Evolutionary conservation across 2,888 invertebrate species (phyloP).

Genomic region (Polymixis flavicincta): DNA sequence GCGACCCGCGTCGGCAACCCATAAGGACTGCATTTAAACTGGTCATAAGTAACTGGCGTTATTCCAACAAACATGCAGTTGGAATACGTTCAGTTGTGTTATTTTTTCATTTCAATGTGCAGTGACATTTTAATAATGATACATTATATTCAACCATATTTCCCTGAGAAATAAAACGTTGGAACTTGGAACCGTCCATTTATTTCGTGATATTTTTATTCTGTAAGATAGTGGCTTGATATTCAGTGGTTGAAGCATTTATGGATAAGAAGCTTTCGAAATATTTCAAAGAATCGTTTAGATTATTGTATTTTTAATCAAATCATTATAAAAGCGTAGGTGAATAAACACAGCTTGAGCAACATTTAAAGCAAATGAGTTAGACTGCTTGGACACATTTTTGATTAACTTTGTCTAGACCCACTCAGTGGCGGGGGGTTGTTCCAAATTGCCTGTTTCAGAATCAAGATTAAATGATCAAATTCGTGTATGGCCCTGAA

Average conservation of each 20-base stretch:
- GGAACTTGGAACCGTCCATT: constrained; percentile 24
- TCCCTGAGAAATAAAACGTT: constrained; percentile 42
- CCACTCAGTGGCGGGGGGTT: too few relatives aligned
- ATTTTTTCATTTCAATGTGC: constrained; percentile 65
- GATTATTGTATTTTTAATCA: too few relatives aligned
- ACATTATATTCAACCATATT: constrained; percentile 55
- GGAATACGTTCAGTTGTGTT: constrained; percentile 60
- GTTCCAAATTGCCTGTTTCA: too few relatives aligned
- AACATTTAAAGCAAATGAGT: not conserved
- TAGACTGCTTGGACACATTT: not conserved
- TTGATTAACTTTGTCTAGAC: not conserved
- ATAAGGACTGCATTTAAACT: constrained; percentile 65
- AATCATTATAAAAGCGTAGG: too few relatives aligned
- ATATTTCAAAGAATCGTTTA: not conserved
- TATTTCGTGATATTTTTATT: constrained; percentile 37
- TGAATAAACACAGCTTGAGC: not conserved
- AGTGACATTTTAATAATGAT: constrained; percentile 66
- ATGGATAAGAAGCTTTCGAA: not conserved
- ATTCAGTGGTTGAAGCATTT: constrained; percentile 8
- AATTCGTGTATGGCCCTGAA: too few relatives aligned
- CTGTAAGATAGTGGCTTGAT: constrained; percentile 3
- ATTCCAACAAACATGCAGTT: constrained; percentile 63
- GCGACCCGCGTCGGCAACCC: constrained; percentile 41
- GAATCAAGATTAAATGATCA: too few relatives aligned
- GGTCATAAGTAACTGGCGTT: constrained; percentile 66